Conservation (phyloP, 2,797 vertebrate species). For the Pseudomugil tenellus region DNA sequence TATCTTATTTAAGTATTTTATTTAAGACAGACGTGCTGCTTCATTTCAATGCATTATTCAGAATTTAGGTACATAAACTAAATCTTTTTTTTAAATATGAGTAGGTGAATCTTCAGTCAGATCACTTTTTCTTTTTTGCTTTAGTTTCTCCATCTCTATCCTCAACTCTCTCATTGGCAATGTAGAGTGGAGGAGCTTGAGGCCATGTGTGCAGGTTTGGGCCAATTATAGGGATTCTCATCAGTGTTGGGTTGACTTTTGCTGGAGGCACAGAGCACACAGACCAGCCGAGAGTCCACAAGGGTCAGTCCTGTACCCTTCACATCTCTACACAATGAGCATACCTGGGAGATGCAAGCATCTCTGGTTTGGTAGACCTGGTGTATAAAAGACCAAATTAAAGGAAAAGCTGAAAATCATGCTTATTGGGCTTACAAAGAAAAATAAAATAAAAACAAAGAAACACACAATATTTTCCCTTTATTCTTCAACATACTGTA, state of each 20-base stretch:
- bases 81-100: slow-evolving; percentile 39
- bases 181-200: slow-evolving; percentile 72
- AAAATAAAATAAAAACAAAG: neutral
- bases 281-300: slow-evolving; percentile 75
- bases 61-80: slow-evolving; percentile 40
- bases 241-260: slow-evolving; percentile 72
- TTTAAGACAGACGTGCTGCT: slow-evolving; percentile 34
- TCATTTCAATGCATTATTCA: slow-evolving; percentile 39
- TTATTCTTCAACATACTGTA: neutral
- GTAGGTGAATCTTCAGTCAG: slow-evolving; percentile 63
- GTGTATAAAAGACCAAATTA: slow-evolving; percentile 33
- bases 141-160: slow-evolving; percentile 63
- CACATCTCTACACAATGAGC: slow-evolving; percentile 72
- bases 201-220: slow-evolving; percentile 78
- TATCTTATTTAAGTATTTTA: too few relatives aligned
- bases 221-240: slow-evolving; percentile 84
- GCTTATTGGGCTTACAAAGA: slow-evolving; percentile 18
- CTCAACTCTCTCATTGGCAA: slow-evolving; percentile 73
- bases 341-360: slow-evolving; percentile 68
- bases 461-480: neutral
- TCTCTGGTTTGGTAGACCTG: slow-evolving; percentile 55
- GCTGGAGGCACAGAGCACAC: slow-evolving; percentile 73
- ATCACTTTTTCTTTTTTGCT: slow-evolving; percentile 60
- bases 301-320: slow-evolving; percentile 72
- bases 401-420: slow-evolving; percentile 21